Evolutionary conservation across 1,140 invertebrate species (phyloP).

Genomic region (Neodiprion pinetum): DNA sequence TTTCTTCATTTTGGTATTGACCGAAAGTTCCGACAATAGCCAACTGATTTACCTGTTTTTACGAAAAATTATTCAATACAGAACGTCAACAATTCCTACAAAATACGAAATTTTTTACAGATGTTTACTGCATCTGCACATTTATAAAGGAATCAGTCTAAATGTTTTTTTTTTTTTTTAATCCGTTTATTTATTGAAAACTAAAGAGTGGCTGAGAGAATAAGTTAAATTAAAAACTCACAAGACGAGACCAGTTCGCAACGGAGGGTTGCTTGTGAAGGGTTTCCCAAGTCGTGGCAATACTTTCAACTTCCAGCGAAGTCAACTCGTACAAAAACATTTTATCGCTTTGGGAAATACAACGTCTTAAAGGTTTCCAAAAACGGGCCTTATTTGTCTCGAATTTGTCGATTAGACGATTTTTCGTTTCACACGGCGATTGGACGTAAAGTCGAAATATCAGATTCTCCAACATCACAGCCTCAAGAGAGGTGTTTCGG

Average conservation of each 20-base stretch:
- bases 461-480: conserved; percentile 40
- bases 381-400: conserved; percentile 30
- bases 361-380: conserved; percentile 25
- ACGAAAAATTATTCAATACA: conserved; percentile 9
- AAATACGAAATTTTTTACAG: conserved; percentile 12
- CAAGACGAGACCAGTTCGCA: conserved; percentile 42
- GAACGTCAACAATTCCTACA: background rate
- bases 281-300: conserved; percentile 30
- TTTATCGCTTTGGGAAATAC: conserved; percentile 32
- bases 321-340: conserved; percentile 24
- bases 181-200: background rate
- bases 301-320: conserved; percentile 16
- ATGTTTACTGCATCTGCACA: conserved; percentile 1
- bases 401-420: conserved; percentile 34
- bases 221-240: conserved; percentile 31
- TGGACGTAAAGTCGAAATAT: conserved; percentile 45
- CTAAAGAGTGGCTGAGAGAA: too few species aligned
- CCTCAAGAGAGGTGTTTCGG: conserved; percentile 38
- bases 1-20: conserved; percentile 29
- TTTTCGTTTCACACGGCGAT: conserved; percentile 39
- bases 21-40: conserved; percentile 25
- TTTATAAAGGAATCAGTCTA: conserved; percentile 16
- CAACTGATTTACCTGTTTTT: conserved; percentile 36
- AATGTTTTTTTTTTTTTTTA: conserved; percentile 22
- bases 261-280: conserved; percentile 37